These are phyloP conservation scores for Meghimatium bilineatum DNA, from an alignment of 2,888 invertebrate genomes.

Conservation along the genomic window DNA sequence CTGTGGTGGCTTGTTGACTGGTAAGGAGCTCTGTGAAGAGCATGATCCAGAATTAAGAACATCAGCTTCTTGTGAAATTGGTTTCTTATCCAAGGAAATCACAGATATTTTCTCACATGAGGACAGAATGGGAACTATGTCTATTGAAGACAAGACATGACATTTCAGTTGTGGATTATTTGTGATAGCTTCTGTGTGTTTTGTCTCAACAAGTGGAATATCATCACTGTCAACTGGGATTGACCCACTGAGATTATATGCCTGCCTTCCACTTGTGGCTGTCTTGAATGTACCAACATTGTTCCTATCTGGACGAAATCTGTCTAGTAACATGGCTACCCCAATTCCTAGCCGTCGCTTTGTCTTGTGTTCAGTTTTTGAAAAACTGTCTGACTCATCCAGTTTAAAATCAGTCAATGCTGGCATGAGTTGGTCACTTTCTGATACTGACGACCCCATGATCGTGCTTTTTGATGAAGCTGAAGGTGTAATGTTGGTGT, in stretches of 20 bases:
- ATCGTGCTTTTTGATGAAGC: background rate
- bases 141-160: too few species aligned
- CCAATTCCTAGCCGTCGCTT: conserved; percentile 50
- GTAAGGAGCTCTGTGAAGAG: conserved; percentile 49
- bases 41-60: conserved; percentile 8
- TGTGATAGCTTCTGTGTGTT: too few species aligned
- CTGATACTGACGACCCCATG: background rate
- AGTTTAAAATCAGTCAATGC: background rate
- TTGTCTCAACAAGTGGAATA: too few species aligned
- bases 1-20: conserved; percentile 58
- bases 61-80: conserved; percentile 4
- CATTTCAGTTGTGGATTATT: conserved; percentile 55
- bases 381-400: background rate
- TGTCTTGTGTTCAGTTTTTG: background rate
- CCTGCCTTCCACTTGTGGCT: conserved; percentile 36
- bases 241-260: too few species aligned
- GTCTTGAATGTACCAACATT: conserved; percentile 54
- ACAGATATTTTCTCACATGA: background rate
- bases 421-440: background rate
- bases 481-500: background rate
- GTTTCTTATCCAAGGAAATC: conserved; percentile 7
- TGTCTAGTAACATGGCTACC: conserved; percentile 53
- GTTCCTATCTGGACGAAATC: conserved; percentile 68
- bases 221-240: too few species aligned
- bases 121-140: background rate